Evolutionary conservation across 2,113 vertebrate genomes (phyloP).

Genomic region (Eclectus roratus): DNA sequence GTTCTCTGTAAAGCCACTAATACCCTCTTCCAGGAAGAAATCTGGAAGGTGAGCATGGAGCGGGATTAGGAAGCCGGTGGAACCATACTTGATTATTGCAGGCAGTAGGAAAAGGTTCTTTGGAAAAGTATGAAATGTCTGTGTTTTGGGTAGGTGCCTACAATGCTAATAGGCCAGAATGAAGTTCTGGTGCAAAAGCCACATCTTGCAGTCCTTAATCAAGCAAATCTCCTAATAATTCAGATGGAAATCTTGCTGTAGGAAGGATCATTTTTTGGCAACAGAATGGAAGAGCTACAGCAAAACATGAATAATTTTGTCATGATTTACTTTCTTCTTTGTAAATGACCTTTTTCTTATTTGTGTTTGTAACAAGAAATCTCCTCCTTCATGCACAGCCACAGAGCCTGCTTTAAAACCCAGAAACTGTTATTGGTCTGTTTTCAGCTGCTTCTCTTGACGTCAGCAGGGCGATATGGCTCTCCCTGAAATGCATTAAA

Average conservation of each 20-base stretch:
- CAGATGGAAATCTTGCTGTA: not conserved
- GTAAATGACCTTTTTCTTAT: not conserved
- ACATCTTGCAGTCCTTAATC: not conserved
- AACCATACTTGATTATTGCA: not conserved
- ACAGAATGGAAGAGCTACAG: not conserved
- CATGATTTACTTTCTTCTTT: not conserved
- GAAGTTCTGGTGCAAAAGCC: not conserved
- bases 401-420: not conserved
- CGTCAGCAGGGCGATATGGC: not conserved
- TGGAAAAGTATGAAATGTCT: not conserved
- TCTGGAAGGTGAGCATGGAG: not conserved
- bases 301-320: not conserved
- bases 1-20: not conserved
- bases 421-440: not conserved
- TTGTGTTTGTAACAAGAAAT: not conserved
- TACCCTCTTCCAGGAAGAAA: not conserved
- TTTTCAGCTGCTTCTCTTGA: constrained; percentile 6
- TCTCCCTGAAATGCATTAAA: not conserved
- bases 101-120: not conserved
- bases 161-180: not conserved
- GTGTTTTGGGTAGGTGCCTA: not conserved
- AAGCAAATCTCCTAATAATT: not conserved
- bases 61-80: not conserved
- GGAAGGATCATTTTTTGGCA: not conserved
- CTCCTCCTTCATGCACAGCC: not conserved